Base-by-base conservation (phyloP, 2,113 vertebrate genomes). In the Scatophagus argus region DNA sequence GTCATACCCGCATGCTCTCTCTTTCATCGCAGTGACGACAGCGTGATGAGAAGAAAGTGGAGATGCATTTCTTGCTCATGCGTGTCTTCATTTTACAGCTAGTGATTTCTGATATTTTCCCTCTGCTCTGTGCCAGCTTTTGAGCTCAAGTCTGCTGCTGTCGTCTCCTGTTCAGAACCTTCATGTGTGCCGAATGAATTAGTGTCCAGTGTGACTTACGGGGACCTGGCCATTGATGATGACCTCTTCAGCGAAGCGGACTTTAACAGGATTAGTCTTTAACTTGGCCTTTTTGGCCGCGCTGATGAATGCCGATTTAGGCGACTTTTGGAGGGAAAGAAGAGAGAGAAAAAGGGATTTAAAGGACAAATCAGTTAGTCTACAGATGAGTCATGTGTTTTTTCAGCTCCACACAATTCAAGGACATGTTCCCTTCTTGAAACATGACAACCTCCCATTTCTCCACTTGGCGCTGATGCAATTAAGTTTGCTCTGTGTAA, bases 281-380 rank as follows among this genome's bases (percentile, higher is more conserved):
- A 99, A 96, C 93, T 97, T 97, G 91, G 98, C 98, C 92, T 99
- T 99, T 93, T 99, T 99, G 84, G 98, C 98, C 92, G 98, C 98
- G 84, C 98, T 99, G 93, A 99, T 99, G 95, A 99, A 99, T 89
- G 98, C 98, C 64, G 98, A 99, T 93, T 99, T 99, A 79, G 98
- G 98, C 88, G 97, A 99, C 98, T 99, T 92, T 82, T 90, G 77
- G 19, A 83, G 64, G 77, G 51, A 91, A 51, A 84, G 79, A 90
- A 66, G 29, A 66, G 41, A 43, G 70, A 10, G 83, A 56, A 41
- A 65, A n/a, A 69, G 52, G 87, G 61, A 87, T 67, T 64, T 77
- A 69, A 88, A 86, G 47, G 38, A 77, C 39, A 67, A n/a, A 64
- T 82, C 19, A 59, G 21, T 66, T 70, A 6, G 6, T 49, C 72